phyloP scores from a whole-genome alignment of 1,140 invertebrate species.

The Microplitis mediator region DNA sequence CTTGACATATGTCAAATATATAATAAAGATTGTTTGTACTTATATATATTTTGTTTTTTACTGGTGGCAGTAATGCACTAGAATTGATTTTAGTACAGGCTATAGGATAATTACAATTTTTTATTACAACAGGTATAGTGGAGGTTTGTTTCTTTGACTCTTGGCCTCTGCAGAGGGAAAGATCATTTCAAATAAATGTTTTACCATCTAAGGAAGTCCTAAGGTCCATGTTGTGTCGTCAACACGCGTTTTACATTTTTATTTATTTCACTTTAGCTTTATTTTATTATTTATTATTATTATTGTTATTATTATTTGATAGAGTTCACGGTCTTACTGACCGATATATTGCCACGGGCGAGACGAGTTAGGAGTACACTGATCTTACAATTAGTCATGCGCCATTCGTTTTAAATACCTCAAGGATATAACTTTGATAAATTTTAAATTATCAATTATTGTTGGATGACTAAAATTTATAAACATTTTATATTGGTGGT shows the following conservation, averaged over 20 bases:
- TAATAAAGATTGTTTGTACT: background rate
- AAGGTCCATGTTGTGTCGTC: conserved; percentile 33
- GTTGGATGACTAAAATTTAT: too few relatives aligned
- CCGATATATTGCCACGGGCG: conserved; percentile 9
- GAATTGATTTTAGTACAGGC: background rate
- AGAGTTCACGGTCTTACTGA: conserved; percentile 42
- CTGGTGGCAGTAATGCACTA: too few relatives aligned
- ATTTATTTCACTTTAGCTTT: background rate
- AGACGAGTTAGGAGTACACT: conserved; percentile 16
- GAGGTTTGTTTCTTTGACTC: background rate
- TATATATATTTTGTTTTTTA: too few relatives aligned
- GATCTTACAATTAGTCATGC: conserved; percentile 34
- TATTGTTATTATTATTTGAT: background rate
- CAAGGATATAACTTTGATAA: background rate
- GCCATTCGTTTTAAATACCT: conserved; percentile 5
- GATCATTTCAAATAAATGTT: conserved; percentile 40
- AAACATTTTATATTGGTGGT: too few relatives aligned
- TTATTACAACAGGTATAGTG: background rate
- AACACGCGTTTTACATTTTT: background rate
- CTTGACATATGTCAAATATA: background rate
- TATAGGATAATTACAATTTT: background rate
- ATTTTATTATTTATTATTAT: background rate
- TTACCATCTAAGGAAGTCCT: conserved; percentile 45
- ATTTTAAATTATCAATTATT: background rate
- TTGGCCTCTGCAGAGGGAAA: conserved; percentile 4